These are phyloP conservation scores for Anguilla pacifica DNA, from an alignment of 2,797 vertebrate species.

Conservation along the genomic window DNA sequence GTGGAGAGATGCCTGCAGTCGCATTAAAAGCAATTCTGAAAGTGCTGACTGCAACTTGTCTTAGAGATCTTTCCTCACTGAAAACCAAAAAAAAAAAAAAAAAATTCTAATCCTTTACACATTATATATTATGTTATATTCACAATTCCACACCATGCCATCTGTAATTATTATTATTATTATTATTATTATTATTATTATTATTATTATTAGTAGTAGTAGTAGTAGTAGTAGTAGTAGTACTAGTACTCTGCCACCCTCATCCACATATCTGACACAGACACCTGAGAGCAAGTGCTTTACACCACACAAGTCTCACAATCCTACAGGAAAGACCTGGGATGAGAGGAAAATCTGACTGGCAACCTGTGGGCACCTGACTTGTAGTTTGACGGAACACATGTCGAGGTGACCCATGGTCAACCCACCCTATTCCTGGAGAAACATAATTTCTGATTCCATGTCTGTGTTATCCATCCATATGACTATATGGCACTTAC, in stretches of 20 bases:
- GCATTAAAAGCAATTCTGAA: slow-evolving; percentile 16
- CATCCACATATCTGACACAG: no score
- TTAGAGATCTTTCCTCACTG: slow-evolving; percentile 7
- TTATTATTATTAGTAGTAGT: background rate
- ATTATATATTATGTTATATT: background rate
- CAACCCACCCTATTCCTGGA: background rate
- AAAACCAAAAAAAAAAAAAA: background rate
- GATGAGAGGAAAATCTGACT: no score
- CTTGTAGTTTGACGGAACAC: no score
- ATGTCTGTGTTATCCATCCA: background rate
- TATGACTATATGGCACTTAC: background rate
- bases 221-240: no score
- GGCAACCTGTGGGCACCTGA: no score
- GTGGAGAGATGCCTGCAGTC: slow-evolving; percentile 10
- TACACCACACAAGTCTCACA: no score
- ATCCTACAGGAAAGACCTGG: no score
- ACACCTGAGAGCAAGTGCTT: no score
- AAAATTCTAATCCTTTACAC: background rate
- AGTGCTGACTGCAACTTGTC: background rate
- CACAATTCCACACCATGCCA: background rate
- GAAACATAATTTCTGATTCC: background rate
- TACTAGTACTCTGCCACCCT: no score
- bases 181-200: background rate
- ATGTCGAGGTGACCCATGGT: no score
- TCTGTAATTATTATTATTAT: background rate